Conservation (phyloP, 2,888 invertebrate genomes). For the Erynnis tages region DNA sequence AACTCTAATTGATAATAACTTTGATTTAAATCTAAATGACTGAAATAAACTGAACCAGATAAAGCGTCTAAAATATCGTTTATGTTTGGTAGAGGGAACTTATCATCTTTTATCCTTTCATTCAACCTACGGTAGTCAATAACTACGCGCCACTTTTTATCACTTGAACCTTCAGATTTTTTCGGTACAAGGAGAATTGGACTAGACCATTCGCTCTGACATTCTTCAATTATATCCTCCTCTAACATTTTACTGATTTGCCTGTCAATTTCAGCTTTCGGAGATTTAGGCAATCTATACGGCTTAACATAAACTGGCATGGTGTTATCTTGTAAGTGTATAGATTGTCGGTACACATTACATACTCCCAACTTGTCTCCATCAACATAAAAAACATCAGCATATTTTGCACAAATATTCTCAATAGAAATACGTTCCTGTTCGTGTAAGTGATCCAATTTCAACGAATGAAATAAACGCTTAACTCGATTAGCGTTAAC, state of each 20-base stretch:
- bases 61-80: background rate
- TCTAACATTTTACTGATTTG: conserved; percentile 4
- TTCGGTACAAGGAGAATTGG: background rate
- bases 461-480: background rate
- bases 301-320: conserved; percentile 7
- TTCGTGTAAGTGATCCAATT: background rate
- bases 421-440: background rate
- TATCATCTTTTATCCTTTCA: conserved; percentile 20
- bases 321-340: conserved; percentile 3
- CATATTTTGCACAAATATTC: background rate
- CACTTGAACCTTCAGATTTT: background rate
- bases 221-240: conserved; percentile 1
- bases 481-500: background rate
- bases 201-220: background rate
- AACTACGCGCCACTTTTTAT: background rate
- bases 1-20: background rate
- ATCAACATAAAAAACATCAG: background rate
- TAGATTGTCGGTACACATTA: conserved; percentile 1
- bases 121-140: conserved; percentile 8
- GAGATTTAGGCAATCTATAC: conserved; percentile 9
- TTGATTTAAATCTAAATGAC: background rate
- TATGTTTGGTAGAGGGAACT: conserved; percentile 8
- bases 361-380: conserved; percentile 9
- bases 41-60: conserved; percentile 5
- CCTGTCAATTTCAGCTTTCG: conserved; percentile 5